Conservation (phyloP, 2,113 vertebrate genomes). For the Falco punctatus region DNA sequence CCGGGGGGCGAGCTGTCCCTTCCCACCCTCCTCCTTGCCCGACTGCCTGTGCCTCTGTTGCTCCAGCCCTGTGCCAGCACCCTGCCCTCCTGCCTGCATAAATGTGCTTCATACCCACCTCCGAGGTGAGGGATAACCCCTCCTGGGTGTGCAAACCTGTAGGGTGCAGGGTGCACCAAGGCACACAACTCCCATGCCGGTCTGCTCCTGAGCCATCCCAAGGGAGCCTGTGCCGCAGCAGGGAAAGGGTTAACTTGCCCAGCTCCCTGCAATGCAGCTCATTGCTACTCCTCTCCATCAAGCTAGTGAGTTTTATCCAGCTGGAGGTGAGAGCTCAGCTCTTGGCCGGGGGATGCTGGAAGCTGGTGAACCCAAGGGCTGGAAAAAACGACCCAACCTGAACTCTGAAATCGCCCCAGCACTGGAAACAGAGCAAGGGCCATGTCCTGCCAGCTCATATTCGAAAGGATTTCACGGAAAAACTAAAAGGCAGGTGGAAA, state of each 20-base stretch:
- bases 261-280: background rate
- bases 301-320: background rate
- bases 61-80: background rate
- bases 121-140: background rate
- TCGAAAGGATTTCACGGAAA: background rate
- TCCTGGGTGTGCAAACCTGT: background rate
- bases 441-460: background rate
- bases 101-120: background rate
- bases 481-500: background rate
- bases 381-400: background rate
- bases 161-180: background rate
- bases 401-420: background rate
- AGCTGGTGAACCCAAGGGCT: background rate
- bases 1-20: background rate
- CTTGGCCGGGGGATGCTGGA: background rate
- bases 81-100: background rate
- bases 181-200: background rate
- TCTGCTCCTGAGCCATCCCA: background rate
- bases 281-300: background rate
- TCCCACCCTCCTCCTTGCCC: background rate
- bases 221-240: background rate
- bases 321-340: background rate
- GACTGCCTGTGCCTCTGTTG: rapidly evolving
- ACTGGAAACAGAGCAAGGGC: background rate
- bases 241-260: background rate